Conservation (phyloP, 2,113 vertebrate species). For the Herpailurus yagouaroundi region DNA sequence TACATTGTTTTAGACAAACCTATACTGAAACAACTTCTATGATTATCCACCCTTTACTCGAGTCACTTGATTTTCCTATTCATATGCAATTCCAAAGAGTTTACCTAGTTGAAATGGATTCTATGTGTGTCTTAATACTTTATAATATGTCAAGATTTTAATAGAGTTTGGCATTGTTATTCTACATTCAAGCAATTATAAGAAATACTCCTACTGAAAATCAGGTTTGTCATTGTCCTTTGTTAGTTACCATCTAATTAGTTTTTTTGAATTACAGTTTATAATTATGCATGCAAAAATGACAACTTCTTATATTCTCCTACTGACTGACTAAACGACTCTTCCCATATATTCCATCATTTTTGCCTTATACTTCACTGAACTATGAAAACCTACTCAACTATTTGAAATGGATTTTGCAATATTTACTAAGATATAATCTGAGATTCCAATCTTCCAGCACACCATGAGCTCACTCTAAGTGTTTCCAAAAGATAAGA, state of each 20-base stretch:
- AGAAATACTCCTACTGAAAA: not conserved
- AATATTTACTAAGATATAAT: slow-evolving; percentile 27
- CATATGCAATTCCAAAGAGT: not conserved
- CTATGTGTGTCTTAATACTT: not conserved
- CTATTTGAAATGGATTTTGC: not conserved
- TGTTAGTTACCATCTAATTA: slow-evolving; percentile 28
- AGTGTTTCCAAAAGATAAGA: not conserved
- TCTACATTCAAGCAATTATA: slow-evolving; percentile 24
- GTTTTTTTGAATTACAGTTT: not conserved
- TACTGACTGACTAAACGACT: not conserved
- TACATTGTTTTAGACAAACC: not conserved
- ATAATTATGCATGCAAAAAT: slow-evolving; percentile 18
- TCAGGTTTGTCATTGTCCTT: not conserved
- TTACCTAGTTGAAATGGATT: not conserved
- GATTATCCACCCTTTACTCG: not conserved
- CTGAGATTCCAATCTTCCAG: not conserved
- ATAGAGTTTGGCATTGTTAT: not conserved
- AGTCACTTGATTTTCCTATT: not conserved
- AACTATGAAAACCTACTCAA: slow-evolving; percentile 25
- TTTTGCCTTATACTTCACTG: not conserved
- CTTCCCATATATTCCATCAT: not conserved
- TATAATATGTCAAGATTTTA: not conserved
- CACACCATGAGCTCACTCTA: not conserved
- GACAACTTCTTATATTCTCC: not conserved
- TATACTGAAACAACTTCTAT: not conserved